Conservation (phyloP, 2,113 vertebrate genomes). For the Daboia siamensis region DNA sequence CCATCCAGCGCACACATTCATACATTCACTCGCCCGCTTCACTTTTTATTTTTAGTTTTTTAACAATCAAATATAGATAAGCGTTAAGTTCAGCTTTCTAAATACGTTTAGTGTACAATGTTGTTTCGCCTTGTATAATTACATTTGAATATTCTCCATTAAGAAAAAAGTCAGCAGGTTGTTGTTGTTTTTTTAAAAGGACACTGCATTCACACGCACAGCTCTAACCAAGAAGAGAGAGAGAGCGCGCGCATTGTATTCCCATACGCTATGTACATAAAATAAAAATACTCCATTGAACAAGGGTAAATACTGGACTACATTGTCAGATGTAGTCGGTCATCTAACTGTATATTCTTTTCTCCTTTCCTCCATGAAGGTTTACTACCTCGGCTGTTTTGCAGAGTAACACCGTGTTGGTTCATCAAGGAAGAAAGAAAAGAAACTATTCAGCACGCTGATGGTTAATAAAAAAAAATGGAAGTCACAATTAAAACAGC, state of each 20-base stretch:
- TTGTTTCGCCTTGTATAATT: slow-evolving; percentile 87
- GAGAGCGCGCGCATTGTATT: slow-evolving; percentile 77
- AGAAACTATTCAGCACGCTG: slow-evolving; percentile 79
- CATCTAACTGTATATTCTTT: slow-evolving; percentile 78
- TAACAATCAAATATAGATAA: slow-evolving; percentile 93
- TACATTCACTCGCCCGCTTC: slow-evolving; percentile 60
- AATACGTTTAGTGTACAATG: slow-evolving; percentile 94
- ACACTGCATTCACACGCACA: slow-evolving; percentile 99
- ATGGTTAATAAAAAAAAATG: slow-evolving; percentile 76
- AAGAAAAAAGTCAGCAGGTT: slow-evolving; percentile 85
- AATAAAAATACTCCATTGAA: slow-evolving; percentile 98
- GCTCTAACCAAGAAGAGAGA: slow-evolving; percentile 83
- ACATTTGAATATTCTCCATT: slow-evolving; percentile 96
- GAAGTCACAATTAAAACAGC: slow-evolving; percentile 73
- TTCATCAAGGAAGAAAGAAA: slow-evolving; percentile 76
- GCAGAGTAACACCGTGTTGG: slow-evolving; percentile 84
- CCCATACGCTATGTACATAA: slow-evolving; percentile 92
- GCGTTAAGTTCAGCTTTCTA: slow-evolving; percentile 85
- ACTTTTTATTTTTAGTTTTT: slow-evolving; percentile 65
- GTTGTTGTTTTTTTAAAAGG: slow-evolving; percentile 85
- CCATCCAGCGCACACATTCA: slow-evolving; percentile 68
- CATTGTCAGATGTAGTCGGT: slow-evolving; percentile 87
- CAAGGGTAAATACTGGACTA: slow-evolving; percentile 93
- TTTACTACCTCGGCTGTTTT: slow-evolving; percentile 69
- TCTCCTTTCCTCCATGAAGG: slow-evolving; percentile 58